A percentile compares a stretch with the other conserved stretches of the same genome.
phyloP scores from a whole-genome alignment of 2,797 vertebrate genomes.

The Anguilla obscura region DNA sequence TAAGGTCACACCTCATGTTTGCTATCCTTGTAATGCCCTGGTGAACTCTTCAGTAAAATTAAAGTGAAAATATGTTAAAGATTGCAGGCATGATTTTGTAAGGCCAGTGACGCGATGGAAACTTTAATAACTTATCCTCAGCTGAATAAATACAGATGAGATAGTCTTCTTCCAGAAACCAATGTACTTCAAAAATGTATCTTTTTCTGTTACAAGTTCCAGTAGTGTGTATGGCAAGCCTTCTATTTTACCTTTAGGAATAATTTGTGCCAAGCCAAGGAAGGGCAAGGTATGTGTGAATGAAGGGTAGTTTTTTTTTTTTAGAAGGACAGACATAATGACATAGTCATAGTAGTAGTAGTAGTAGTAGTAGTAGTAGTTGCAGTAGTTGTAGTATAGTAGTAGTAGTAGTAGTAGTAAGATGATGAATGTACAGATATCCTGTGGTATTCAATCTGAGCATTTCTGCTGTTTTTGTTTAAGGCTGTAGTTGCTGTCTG shows the following conservation, averaged over 20 bases:
- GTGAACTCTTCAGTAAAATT: neutral
- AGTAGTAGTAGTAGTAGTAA: neutral
- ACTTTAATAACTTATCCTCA: neutral
- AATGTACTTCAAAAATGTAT: neutral
- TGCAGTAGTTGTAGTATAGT: too few relatives aligned
- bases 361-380: too few relatives aligned
- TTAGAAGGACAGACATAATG: neutral
- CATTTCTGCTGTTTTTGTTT: neutral
- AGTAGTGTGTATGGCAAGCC: neutral
- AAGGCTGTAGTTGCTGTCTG: neutral
- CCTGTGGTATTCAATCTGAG: neutral
- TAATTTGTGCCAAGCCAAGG: neutral
- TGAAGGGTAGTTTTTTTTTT: too few relatives aligned
- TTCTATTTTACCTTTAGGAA: neutral
- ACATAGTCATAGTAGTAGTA: too few relatives aligned
- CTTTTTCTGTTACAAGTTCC: neutral
- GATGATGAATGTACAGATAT: too few relatives aligned
- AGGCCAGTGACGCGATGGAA: neutral
- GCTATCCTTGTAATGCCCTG: constrained; percentile 36
- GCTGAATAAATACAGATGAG: neutral
- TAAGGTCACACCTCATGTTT: constrained; percentile 33
- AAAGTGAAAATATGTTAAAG: neutral
- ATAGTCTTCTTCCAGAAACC: neutral
- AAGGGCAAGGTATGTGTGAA: neutral
- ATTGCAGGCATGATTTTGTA: neutral